A percentile compares a stretch with the other conserved stretches of the same genome.
phyloP scores from a whole-genome alignment of 2,113 vertebrate species.

The Prinia subflava region DNA sequence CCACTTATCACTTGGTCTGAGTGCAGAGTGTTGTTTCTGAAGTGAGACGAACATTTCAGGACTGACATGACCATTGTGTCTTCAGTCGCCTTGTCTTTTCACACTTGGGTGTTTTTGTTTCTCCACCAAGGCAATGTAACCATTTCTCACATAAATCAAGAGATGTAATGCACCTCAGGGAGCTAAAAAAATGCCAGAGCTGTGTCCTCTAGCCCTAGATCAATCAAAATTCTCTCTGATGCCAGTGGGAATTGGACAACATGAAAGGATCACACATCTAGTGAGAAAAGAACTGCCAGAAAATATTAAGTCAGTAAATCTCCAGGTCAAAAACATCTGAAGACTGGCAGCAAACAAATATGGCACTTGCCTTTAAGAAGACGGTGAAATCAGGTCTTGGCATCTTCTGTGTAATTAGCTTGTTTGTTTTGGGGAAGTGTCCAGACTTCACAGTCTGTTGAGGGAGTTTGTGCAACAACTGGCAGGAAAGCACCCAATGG shows the following conservation, averaged over 20 bases:
- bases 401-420: not conserved
- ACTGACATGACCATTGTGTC: not conserved
- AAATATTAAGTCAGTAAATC: not conserved
- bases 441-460: not conserved
- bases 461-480: not conserved
- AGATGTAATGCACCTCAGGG: not conserved
- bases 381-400: not conserved
- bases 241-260: not conserved
- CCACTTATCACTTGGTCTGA: slow-evolving; percentile 34
- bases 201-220: not conserved
- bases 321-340: not conserved
- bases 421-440: not conserved
- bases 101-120: slow-evolving; percentile 21
- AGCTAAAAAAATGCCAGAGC: not conserved
- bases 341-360: not conserved
- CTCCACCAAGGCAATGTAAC: slow-evolving; percentile 21
- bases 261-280: not conserved
- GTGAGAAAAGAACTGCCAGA: not conserved
- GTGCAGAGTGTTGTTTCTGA: slow-evolving; percentile 27
- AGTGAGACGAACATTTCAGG: slow-evolving; percentile 19
- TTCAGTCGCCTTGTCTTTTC: slow-evolving; percentile 16
- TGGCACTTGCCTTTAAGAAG: not conserved
- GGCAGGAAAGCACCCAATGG: not conserved
- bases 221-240: not conserved
- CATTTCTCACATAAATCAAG: slow-evolving; percentile 51